Base-by-base conservation (phyloP, 2,888 invertebrate genomes). In the Drosophila longiperda region DNA sequence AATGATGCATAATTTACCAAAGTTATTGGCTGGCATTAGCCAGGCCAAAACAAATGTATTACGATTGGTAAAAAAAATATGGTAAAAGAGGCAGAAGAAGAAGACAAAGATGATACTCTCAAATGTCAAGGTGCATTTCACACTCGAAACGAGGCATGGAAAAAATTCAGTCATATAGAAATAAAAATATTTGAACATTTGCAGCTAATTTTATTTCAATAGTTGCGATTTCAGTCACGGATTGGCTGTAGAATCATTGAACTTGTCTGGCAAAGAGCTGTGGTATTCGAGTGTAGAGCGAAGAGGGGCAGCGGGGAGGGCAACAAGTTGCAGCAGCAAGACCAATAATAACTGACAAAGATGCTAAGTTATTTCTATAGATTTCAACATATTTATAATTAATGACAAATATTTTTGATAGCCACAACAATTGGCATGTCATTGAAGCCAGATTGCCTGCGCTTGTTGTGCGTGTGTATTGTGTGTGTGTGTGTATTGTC, bases 81-180 rank as follows among this genome's bases (percentile, higher is more conserved):
- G n/a, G 45, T 34, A 63, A 60, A 26, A 57, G 58, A 49, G 32
- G 48, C 26, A 36, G 52, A 53, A 40, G 33, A 15, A 11, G 36
- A 23, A 32, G 63, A 34, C n/a, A 9, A 55, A 55, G 42, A 53
- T 42, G 52, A 69, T 68, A 60, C 54, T 54, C 60, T 67, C 68
- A 88, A 88, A 86, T 86, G 88, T 86, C 88, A 86, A 86, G 88
- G 85, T 88, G 88, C 85, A 86, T 86, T 86, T 86, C 85, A 88
- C 88, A 85, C 86, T 80, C 42, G 42, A 53, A 36, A 40, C 40
- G 54, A 58, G 49, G 26, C 72, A 71, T 61, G 49, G 58, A 50
- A 53, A 61, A 42, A 59, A 38, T 48, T 58, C 48, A 61, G 5
- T 26, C 29, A 50, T 29, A 45, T 53, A 12, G 50, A 55, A 29